Percentiles rank a stretch among this genome's conserved stretches.
Conservation (phyloP, 30 jellyfish, hydroid and myxozoan species). For the Cassiopea andromeda region DNA sequence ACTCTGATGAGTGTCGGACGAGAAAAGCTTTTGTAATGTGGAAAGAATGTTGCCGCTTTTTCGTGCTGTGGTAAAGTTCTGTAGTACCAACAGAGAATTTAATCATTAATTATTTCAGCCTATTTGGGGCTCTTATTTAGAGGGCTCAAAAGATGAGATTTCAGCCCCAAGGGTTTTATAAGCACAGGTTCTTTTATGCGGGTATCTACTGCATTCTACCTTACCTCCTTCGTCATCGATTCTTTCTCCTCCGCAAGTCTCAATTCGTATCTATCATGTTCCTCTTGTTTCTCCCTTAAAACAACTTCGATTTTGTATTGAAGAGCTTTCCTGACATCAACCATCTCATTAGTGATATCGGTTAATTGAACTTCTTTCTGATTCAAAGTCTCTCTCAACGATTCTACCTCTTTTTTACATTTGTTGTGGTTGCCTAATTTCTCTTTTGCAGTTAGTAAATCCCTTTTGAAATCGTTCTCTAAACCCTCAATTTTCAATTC, state of each 20-base stretch:
- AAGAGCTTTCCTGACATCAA: slow-evolving; percentile 1
- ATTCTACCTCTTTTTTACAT: slow-evolving; percentile 53
- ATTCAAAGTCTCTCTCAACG: slow-evolving; percentile 31
- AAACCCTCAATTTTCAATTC: slow-evolving; percentile 30
- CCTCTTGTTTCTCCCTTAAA: slow-evolving; percentile 16
- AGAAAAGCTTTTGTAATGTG: no score
- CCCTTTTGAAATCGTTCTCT: slow-evolving; percentile 38
- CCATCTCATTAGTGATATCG: slow-evolving; percentile 24
- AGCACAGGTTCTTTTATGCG: no score
- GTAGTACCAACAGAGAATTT: no score
- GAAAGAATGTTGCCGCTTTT: no score
- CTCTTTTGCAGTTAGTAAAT: slow-evolving; percentile 49
- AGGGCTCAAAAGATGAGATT: no score
- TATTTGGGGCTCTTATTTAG: no score
- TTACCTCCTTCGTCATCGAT: slow-evolving; percentile 36
- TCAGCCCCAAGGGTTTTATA: no score
- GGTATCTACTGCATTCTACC: background rate
- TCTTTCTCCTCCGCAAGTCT: slow-evolving; percentile 29
- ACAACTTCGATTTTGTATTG: slow-evolving; percentile 4
- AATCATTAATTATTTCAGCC: no score
- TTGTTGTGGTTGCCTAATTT: slow-evolving; percentile 54
- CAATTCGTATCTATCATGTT: slow-evolving; percentile 2
- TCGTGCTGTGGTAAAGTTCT: no score
- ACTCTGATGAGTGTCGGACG: no score
- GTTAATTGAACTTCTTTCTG: slow-evolving; percentile 46